Evolutionary conservation across 2,113 vertebrate genomes (phyloP).

Genomic region (Oxyruncus cristatus): DNA sequence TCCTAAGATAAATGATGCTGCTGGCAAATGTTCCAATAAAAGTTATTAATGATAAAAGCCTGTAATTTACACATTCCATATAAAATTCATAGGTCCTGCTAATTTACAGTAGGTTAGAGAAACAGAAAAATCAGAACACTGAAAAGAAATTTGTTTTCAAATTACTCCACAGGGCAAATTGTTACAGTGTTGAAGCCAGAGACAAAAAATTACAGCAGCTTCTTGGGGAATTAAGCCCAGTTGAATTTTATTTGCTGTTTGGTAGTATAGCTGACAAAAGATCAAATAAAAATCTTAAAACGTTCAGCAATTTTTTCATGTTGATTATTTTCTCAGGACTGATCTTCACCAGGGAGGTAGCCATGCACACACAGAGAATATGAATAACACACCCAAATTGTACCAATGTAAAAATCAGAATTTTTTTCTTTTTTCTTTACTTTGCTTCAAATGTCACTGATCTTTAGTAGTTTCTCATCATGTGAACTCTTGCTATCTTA

Average conservation of each 20-base stretch:
- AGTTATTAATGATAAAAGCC: not conserved
- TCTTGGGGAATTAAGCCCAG: not conserved
- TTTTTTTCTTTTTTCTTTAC: not conserved
- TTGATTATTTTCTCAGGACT: not conserved
- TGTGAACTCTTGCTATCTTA: not conserved
- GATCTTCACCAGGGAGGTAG: not conserved
- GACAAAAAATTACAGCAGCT: not conserved
- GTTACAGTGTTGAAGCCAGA: not conserved
- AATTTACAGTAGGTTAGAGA: not conserved
- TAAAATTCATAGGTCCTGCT: not conserved
- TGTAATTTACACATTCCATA: not conserved
- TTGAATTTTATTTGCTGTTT: not conserved
- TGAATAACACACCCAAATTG: fast-evolving
- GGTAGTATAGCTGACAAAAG: not conserved
- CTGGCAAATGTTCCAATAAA: not conserved
- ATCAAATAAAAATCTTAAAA: not conserved
- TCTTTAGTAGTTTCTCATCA: not conserved
- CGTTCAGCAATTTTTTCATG: not conserved
- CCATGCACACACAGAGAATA: not conserved
- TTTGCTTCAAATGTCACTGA: not conserved
- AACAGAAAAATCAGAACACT: not conserved
- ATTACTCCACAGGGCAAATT: not conserved
- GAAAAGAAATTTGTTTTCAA: not conserved
- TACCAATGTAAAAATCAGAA: not conserved
- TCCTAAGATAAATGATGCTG: not conserved